Conservation (phyloP, 2,888 invertebrate species). For the Agrotis ipsilon region DNA sequence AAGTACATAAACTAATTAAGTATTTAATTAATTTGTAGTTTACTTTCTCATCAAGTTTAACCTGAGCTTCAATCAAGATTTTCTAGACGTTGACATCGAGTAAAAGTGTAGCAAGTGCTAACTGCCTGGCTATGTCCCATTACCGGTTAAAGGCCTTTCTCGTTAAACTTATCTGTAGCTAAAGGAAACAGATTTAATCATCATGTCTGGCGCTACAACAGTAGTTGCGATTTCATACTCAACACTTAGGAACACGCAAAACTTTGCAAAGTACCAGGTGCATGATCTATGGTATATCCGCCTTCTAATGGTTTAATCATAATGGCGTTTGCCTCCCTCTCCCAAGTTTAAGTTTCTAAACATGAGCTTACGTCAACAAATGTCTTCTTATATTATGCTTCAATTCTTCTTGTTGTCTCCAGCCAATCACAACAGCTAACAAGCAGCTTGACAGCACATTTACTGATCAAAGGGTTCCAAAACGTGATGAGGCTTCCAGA, state of each 20-base stretch:
- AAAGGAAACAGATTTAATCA: constrained; percentile 58
- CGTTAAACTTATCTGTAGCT: constrained; percentile 52
- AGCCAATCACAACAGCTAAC: constrained; percentile 27
- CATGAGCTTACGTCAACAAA: constrained; percentile 8
- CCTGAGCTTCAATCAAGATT: constrained; percentile 54
- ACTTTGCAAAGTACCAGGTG: constrained; percentile 4
- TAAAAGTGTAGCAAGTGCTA: constrained; percentile 64
- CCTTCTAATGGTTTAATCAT: constrained; percentile 2
- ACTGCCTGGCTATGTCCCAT: constrained; percentile 55
- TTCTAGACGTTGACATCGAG: constrained; percentile 58
- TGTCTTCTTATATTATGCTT: constrained; percentile 6
- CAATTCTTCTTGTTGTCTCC: constrained; percentile 1
- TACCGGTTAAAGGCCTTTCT: constrained; percentile 62
- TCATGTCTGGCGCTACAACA: constrained; percentile 43
- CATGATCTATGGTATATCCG: not conserved
- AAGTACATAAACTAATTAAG: constrained; percentile 31
- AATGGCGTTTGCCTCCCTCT: not conserved
- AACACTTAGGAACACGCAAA: constrained; percentile 49
- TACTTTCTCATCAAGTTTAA: constrained; percentile 59
- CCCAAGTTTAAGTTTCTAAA: not conserved
- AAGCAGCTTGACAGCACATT: constrained; percentile 27
- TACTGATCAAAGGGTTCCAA: constrained; percentile 35
- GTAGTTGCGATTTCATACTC: constrained; percentile 33
- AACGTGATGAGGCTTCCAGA: constrained; percentile 30
- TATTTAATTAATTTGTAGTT: constrained; percentile 41